Evolutionary conservation across 2,797 vertebrate species (phyloP), one percentile per base, ranked within the genome.

Genomic region (Clarias laeviceps): DNA sequence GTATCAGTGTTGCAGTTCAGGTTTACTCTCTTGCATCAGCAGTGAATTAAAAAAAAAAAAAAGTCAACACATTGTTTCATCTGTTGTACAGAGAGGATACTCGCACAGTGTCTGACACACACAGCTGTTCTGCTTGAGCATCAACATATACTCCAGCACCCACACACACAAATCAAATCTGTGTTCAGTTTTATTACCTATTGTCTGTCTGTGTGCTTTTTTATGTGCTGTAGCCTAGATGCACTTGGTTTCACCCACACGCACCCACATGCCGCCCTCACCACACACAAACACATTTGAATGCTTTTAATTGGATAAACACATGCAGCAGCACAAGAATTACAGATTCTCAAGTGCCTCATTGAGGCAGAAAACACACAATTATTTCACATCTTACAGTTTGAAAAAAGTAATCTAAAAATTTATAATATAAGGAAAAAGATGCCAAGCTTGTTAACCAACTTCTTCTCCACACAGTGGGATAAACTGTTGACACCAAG

Each of bases 61-160:
- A 82, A 4, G 0, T 27, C 64, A 50, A 17, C 69, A 29, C 12
- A 11, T 34, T 45, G 72, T 68, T 62, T 61, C 32, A n/a, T 86
- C 78, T 66, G 14, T 45, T 76, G n/a, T 68, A 40, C 80, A 40
- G 72, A 86, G 64, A 82, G 50, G 62, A 86, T n/a, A 59, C 61
- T 17, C 69, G 57, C 9, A 18, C 34, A 45, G 32, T 80, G 76
- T 86, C 79, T 82, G 84, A 86, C 70, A 86, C 64, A 6, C 80
- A 80, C 85, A 86, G 80, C 80, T 86, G 85, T 78, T 82, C 22
- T 61, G n/a, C 81, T 29, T 27, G 80, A 59, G 54, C 40, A 77
- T 59, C n/a, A 82, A 59, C 64, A 37, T 72, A 27, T 72, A 69
- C 56, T 66, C 24, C 79, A 24, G 70, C 72, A 5, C 65, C 64